Conservation (phyloP, 1,140 invertebrate genomes). For the Macrostomum lignano region DNA sequence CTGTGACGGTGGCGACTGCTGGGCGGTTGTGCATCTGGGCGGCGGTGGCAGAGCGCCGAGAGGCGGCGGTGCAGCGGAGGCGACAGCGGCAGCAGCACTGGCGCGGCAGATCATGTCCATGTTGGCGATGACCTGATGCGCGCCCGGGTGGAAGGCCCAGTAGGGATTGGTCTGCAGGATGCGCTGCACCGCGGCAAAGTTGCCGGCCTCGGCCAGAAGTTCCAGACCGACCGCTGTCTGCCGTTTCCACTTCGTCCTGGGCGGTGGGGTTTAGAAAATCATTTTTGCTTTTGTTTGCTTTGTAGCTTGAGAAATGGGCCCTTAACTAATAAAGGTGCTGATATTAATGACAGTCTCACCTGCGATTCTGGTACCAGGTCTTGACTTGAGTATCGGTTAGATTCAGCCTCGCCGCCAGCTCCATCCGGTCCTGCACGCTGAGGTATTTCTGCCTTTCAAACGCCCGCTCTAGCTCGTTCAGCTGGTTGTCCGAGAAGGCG, state of each 20-base stretch:
- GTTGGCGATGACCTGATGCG: slow-evolving; percentile 17
- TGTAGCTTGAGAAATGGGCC: not conserved
- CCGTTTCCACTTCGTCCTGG: slow-evolving; percentile 94
- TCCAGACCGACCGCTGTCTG: slow-evolving; percentile 87
- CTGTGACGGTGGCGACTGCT: too few relatives aligned
- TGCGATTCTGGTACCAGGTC: slow-evolving; percentile 27
- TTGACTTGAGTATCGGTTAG: slow-evolving; percentile 71
- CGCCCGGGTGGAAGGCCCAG: slow-evolving; percentile 29
- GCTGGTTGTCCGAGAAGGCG: slow-evolving; percentile 61
- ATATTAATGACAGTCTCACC: slow-evolving; percentile 7
- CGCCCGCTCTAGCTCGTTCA: slow-evolving; percentile 42
- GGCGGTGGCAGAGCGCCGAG: too few relatives aligned
- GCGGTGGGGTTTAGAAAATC: slow-evolving; percentile 3
- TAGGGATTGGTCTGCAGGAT: slow-evolving; percentile 48
- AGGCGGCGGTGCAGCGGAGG: too few relatives aligned
- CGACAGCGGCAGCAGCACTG: too few relatives aligned
- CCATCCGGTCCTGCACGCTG: slow-evolving; percentile 75
- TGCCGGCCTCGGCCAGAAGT: slow-evolving; percentile 71
- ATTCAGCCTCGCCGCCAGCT: slow-evolving; percentile 59
- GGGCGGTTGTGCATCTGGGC: too few relatives aligned
- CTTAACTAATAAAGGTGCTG: slow-evolving; percentile 6
- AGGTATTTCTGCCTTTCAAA: slow-evolving; percentile 84
- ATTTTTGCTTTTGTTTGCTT: not conserved
- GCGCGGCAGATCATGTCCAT: slow-evolving; percentile 22
- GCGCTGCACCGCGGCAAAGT: slow-evolving; percentile 76